Base-by-base conservation (phyloP, 2,797 vertebrate species). In the Iguana delicatissima region DNA sequence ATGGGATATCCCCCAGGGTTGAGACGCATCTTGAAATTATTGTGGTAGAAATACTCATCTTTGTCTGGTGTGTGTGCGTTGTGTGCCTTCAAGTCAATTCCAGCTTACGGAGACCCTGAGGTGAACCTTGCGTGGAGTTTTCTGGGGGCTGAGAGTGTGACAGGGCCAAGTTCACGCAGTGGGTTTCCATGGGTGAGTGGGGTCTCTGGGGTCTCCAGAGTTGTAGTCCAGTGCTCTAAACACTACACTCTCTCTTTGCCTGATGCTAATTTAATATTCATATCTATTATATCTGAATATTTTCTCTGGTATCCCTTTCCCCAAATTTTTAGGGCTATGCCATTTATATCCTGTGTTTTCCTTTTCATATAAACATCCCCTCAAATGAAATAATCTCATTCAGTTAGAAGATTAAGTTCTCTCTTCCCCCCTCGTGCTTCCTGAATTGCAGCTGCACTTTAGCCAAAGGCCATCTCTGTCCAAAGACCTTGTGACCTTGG, bases 401-500 rank as follows among this genome's bases (percentile, higher is more conserved):
- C 57, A 42, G 74, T 38, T 24, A 57, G 50, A 32, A 9, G 46
- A 72, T 81, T 81, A 57, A 29, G 69, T 86, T 29, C 72, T 14
- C 12, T 50, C 18, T 14, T 76, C n/a, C 22, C 5, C 9, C 42
- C 29, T 59, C 1, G 16, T 16, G 22, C 9, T 42, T n/a, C 42
- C 35, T 4, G 42, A 10, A 50, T 90, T 55, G 46, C 80, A 20
- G 80, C 46, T 46, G 72, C 35, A 5, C 20, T 14, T 26, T 14
- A 72, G 86, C 62, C 80, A 80, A 77, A 79, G 4, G 20, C 2
- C 38, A 46, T 46, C 7, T 22, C 81, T 35, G 22, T 77, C 74
- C 62, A 79, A 79, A 91, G 73, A 55, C 82, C 74, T 89, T 57
- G 13, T 57, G 59, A 59, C 89, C 80, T 38, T 72, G 8, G 24